A percentile compares a stretch with the other conserved stretches of the same genome.
These are phyloP conservation scores for Tokudaia muenninki DNA, from an alignment of 2,797 vertebrate genomes.

Conservation along the genomic window DNA sequence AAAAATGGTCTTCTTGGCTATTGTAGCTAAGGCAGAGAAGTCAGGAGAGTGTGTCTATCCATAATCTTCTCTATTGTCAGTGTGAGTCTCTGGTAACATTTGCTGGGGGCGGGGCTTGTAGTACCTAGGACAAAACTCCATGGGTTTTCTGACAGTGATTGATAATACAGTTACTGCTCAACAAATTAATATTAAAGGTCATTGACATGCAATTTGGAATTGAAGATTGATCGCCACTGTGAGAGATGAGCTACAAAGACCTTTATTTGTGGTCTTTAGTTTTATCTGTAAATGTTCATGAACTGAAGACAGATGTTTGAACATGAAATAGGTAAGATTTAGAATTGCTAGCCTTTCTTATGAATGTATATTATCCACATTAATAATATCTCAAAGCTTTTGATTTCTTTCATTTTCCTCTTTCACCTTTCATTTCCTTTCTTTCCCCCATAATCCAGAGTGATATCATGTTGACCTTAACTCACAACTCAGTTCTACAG, in stretches of 20 bases:
- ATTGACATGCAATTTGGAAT: not conserved
- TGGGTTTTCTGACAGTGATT: not conserved
- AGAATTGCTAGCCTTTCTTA: not conserved
- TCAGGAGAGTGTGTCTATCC: not conserved
- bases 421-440: not conserved
- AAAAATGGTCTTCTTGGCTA: not conserved
- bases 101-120: not conserved
- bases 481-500: not conserved
- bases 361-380: not conserved
- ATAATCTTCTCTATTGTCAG: not conserved
- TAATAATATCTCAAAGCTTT: not conserved
- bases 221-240: not conserved
- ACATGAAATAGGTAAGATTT: constrained; percentile 5
- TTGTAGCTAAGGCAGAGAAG: constrained; percentile 1
- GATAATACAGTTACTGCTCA: not conserved
- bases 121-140: not conserved
- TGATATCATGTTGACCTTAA: not conserved
- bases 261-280: not conserved
- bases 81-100: not conserved
- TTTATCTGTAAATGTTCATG: constrained; percentile 4
- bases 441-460: not conserved
- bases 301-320: not conserved
- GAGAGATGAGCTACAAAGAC: not conserved
- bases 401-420: not conserved
- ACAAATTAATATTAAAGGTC: not conserved